A percentile compares a stretch with the other conserved stretches of the same genome.
Conservation (phyloP, 2,888 invertebrate species). For the Prosapia bicincta region DNA sequence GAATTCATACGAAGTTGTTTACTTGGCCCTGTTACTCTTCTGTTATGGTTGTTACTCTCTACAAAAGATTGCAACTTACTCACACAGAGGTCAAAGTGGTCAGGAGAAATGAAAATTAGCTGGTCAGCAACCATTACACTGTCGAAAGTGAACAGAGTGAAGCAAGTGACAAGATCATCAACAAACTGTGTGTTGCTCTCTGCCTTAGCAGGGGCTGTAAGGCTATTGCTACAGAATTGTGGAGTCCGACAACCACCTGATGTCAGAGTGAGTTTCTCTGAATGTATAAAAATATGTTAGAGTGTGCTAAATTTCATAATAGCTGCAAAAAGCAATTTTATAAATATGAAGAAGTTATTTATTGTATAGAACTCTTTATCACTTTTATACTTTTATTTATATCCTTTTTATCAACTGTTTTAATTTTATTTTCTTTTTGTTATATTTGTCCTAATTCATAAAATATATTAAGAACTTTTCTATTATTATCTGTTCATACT, state of each 20-base stretch:
- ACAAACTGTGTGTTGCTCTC: conserved; percentile 54
- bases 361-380: too few species aligned
- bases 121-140: conserved; percentile 51
- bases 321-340: too few species aligned
- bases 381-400: too few species aligned
- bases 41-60: conserved; percentile 48
- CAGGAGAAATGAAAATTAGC: conserved; percentile 37
- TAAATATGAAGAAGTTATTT: too few species aligned
- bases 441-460: too few species aligned
- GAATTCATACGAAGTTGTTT: conserved; percentile 49
- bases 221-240: conserved; percentile 49
- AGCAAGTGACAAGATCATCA: conserved; percentile 53
- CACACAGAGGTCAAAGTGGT: conserved; percentile 36
- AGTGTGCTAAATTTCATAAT: too few species aligned
- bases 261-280: conserved; percentile 45
- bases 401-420: too few species aligned
- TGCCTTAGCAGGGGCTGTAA: conserved; percentile 50
- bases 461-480: too few species aligned
- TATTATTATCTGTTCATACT: too few species aligned
- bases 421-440: too few species aligned
- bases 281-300: too few species aligned
- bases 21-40: conserved; percentile 50
- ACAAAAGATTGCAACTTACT: conserved; percentile 49
- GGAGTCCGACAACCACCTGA: conserved; percentile 52
- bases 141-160: conserved; percentile 48